Conservation (phyloP, 2,113 vertebrate species). For the Vireo altiloquus region DNA sequence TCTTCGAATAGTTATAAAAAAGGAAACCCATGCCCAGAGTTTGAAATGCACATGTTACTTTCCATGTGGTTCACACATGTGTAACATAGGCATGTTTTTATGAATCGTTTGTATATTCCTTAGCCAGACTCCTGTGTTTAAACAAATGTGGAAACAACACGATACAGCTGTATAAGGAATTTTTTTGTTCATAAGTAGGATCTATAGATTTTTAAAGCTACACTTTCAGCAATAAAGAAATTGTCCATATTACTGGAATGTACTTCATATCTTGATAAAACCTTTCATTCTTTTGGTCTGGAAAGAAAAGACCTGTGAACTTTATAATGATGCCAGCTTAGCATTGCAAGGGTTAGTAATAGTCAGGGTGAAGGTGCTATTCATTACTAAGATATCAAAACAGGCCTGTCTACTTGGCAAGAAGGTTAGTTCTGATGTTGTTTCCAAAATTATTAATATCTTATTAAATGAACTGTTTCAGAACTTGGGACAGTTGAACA, state of each 20-base stretch:
- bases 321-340: slow-evolving; percentile 12
- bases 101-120: slow-evolving; percentile 65
- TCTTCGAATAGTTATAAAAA: not conserved
- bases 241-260: slow-evolving; percentile 42
- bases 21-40: not conserved
- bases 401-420: slow-evolving; percentile 11
- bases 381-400: slow-evolving; percentile 34
- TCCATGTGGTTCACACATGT: slow-evolving; percentile 72
- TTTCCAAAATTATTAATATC: slow-evolving; percentile 40
- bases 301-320: not conserved
- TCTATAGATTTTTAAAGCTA: slow-evolving; percentile 53
- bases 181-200: slow-evolving; percentile 40
- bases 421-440: not conserved
- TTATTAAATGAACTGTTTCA: slow-evolving; percentile 38
- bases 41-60: slow-evolving; percentile 31
- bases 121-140: slow-evolving; percentile 64
- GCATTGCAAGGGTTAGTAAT: not conserved
- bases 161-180: slow-evolving; percentile 63
- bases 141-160: slow-evolving; percentile 69
- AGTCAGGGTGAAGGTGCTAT: slow-evolving; percentile 24
- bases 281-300: slow-evolving; percentile 25
- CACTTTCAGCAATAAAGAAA: slow-evolving; percentile 32
- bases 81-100: slow-evolving; percentile 66
- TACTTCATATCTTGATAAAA: slow-evolving; percentile 31
- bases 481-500: not conserved